These are phyloP conservation scores for Pyralis farinalis DNA, from an alignment of 2,888 invertebrate genomes.

Conservation along the genomic window DNA sequence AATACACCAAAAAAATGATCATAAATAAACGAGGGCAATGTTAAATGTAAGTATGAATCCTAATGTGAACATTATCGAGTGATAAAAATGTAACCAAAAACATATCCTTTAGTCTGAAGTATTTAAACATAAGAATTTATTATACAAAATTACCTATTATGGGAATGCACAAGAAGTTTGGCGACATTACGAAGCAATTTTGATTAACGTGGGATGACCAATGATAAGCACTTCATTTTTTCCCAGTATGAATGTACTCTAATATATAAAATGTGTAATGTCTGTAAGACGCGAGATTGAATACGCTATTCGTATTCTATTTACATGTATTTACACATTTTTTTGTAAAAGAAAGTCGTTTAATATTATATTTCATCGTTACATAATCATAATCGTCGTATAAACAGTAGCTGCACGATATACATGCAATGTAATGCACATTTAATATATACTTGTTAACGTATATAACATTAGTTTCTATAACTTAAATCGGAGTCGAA, in stretches of 20 bases:
- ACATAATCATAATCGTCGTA: slow-evolving; percentile 9
- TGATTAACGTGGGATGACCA: background rate
- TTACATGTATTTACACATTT: slow-evolving; percentile 56
- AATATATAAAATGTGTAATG: slow-evolving; percentile 39
- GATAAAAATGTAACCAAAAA: slow-evolving; percentile 69
- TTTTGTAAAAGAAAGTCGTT: slow-evolving; percentile 17
- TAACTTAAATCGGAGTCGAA: slow-evolving; percentile 50
- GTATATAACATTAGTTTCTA: slow-evolving; percentile 6
- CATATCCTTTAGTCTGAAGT: slow-evolving; percentile 74
- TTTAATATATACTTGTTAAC: slow-evolving; percentile 10
- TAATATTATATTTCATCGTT: slow-evolving; percentile 7
- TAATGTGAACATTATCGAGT: slow-evolving; percentile 34
- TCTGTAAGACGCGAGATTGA: slow-evolving; percentile 70
- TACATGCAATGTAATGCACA: slow-evolving; percentile 17
- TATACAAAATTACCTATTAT: background rate
- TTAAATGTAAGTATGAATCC: background rate
- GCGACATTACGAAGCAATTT: too few species aligned
- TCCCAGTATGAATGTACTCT: background rate
- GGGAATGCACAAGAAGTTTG: background rate
- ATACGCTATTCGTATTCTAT: slow-evolving; percentile 50
- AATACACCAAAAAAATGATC: too few species aligned
- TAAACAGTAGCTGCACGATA: slow-evolving; percentile 12
- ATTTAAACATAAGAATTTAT: slow-evolving; percentile 38
- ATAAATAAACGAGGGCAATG: too few species aligned
- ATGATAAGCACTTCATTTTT: slow-evolving; percentile 5